These are phyloP conservation scores for Sebastes diploproa DNA, from an alignment of 2,797 vertebrate species.

Conservation along the genomic window DNA sequence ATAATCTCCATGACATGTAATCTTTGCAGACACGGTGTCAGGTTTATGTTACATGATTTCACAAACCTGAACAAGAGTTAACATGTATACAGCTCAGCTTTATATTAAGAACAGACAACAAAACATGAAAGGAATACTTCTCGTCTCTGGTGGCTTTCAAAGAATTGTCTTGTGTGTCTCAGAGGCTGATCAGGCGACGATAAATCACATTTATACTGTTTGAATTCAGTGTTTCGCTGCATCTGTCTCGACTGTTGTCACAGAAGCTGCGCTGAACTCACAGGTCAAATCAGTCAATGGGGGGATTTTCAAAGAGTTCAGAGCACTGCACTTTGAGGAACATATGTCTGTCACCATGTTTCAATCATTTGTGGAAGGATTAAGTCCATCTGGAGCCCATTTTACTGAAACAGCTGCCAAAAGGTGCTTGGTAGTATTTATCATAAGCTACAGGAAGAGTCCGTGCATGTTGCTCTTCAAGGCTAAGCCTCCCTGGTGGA, in stretches of 20 bases:
- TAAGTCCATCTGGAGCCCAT: slow-evolving; percentile 62
- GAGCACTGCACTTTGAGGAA: slow-evolving; percentile 7
- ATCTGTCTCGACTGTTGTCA: neutral
- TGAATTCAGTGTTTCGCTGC: neutral
- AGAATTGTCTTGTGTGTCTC: slow-evolving; percentile 21
- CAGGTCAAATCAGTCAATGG: neutral
- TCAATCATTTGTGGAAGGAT: slow-evolving; percentile 22
- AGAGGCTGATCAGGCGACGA: slow-evolving; percentile 13
- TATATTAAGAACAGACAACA: slow-evolving; percentile 5
- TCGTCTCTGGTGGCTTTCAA: neutral
- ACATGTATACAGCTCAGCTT: neutral
- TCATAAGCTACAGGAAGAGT: slow-evolving; percentile 3
- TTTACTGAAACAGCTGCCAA: slow-evolving; percentile 49
- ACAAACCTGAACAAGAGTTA: neutral
- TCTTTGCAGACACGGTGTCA: neutral
- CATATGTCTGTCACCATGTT: slow-evolving; percentile 35
- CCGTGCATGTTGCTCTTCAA: neutral
- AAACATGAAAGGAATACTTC: slow-evolving; percentile 2
- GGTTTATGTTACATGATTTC: neutral
- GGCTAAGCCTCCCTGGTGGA: slow-evolving; percentile 22
- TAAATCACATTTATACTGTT: slow-evolving; percentile 25
- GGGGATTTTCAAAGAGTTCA: neutral
- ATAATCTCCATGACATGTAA: neutral
- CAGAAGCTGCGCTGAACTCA: slow-evolving; percentile 5
- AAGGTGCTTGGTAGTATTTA: slow-evolving; percentile 45